These are phyloP conservation scores for Cheilosia variabilis DNA, from an alignment of 2,888 invertebrate genomes.

Conservation along the genomic window DNA sequence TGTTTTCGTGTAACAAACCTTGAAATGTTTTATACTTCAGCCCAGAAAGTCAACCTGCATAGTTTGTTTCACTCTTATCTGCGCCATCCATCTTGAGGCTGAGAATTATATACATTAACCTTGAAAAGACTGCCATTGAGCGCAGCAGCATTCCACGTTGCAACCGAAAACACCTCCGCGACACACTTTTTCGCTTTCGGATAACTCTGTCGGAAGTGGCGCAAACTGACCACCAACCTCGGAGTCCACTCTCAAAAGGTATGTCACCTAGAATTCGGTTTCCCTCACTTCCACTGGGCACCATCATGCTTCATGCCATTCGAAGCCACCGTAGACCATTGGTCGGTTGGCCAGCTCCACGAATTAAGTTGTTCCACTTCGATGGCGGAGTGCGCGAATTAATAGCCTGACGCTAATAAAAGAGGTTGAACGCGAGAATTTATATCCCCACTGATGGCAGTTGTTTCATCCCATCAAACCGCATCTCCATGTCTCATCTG, in stretches of 20 bases:
- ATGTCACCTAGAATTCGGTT: conserved; percentile 62
- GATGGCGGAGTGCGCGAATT: conserved; percentile 43
- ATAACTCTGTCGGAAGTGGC: conserved; percentile 64
- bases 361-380: conserved; percentile 66
- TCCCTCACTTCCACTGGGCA: conserved; percentile 15
- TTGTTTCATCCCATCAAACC: conserved; percentile 25
- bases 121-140: conserved; percentile 58
- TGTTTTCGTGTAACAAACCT: not conserved
- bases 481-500: conserved; percentile 32
- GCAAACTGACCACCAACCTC: conserved; percentile 31
- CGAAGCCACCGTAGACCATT: conserved; percentile 18
- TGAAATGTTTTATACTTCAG: not conserved
- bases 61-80: conserved; percentile 15
- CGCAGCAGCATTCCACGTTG: conserved; percentile 62
- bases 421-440: conserved; percentile 62
- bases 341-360: conserved; percentile 23
- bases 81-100: not conserved
- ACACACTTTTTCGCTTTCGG: conserved; percentile 67
- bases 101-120: conserved; percentile 53
- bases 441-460: conserved; percentile 20
- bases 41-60: not conserved
- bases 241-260: conserved; percentile 43
- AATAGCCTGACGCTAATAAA: conserved; percentile 42
- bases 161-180: conserved; percentile 51
- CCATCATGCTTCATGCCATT: not conserved